Evolutionary conservation across 2,113 vertebrate genomes (phyloP), one percentile per base, ranked within the genome.

Genomic region (Cygnus buccinator): DNA sequence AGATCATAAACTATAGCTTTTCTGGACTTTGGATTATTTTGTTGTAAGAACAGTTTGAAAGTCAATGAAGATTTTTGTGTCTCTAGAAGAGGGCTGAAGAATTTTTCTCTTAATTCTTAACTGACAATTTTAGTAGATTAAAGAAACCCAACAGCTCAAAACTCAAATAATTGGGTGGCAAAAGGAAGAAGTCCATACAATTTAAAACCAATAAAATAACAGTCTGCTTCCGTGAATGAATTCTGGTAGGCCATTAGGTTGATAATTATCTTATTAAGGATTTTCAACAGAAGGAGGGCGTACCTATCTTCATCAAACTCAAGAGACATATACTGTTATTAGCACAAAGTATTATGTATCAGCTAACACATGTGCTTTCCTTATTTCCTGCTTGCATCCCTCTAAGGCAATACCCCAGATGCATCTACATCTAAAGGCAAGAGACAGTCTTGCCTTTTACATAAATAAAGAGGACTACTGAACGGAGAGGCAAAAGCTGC

Each of bases 21-120:
- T 93, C 84, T 85, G 39, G 90, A 92, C 41, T 95, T 93, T 87
- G 77, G 39, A 77, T 87, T 87, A 43, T 61, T 70, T 88, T 70
- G 35, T 55, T 63, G 62, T 78, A 90, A 77, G 52, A 90, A 35
- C 43, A 46, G n/a, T 89, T 77, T 80, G 58, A 55, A 95, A 77
- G 50, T 65, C 83, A 28, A 44, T 33, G 66, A 43, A 62, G 43
- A 67, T 55, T 28, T 87, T 84, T 66, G 85, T 1, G 1, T 75
- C 41, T 76, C 46, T 79, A 31, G 25, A 83, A 80, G 23, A 89
- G 37, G n/a, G 9, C 15, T 77, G 19, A 67, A 67, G 19, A 82
- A 63, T 71, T 72, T 63, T 63, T 63, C 16, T 62, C 37, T 55
- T 77, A 1, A 35, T 90, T 85, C 74, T 75, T 52, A 89, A 52